Evolutionary conservation across 2,797 vertebrate genomes (phyloP).

Genomic region (Chaenodraco wilsoni): DNA sequence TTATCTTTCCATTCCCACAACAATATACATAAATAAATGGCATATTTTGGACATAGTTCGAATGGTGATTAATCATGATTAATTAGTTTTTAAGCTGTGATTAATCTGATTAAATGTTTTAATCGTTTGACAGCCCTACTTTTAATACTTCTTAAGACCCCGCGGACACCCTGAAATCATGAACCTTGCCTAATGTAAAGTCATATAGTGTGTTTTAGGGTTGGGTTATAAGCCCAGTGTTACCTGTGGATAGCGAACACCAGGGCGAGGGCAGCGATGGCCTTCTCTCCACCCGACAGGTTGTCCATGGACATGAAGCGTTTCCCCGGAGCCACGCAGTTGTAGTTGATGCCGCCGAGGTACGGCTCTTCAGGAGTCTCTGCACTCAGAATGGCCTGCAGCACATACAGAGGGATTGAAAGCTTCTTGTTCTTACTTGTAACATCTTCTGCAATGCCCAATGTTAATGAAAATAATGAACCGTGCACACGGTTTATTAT

Average conservation of each 20-base stretch:
- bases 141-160: too few relatives aligned
- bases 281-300: slow-evolving; percentile 95
- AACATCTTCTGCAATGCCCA: not conserved
- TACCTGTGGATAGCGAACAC: slow-evolving; percentile 96
- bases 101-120: too few relatives aligned
- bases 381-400: slow-evolving; percentile 91
- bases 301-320: slow-evolving; percentile 98
- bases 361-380: slow-evolving; percentile 96
- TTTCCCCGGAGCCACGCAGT: slow-evolving; percentile 94
- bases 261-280: slow-evolving; percentile 92
- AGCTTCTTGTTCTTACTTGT: not conserved
- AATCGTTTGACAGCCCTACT: too few relatives aligned
- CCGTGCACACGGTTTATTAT: too few relatives aligned
- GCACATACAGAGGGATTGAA: not conserved
- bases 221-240: not conserved
- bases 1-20: too few relatives aligned
- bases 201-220: not conserved
- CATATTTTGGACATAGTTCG: too few relatives aligned
- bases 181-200: not conserved
- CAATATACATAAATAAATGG: too few relatives aligned
- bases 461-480: not conserved
- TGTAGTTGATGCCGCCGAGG: slow-evolving; percentile 92
- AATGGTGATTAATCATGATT: too few relatives aligned
- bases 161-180: too few relatives aligned
- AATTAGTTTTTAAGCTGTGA: too few relatives aligned